Conservation (phyloP, 2,113 vertebrate species). For the Mastomys coucha region DNA sequence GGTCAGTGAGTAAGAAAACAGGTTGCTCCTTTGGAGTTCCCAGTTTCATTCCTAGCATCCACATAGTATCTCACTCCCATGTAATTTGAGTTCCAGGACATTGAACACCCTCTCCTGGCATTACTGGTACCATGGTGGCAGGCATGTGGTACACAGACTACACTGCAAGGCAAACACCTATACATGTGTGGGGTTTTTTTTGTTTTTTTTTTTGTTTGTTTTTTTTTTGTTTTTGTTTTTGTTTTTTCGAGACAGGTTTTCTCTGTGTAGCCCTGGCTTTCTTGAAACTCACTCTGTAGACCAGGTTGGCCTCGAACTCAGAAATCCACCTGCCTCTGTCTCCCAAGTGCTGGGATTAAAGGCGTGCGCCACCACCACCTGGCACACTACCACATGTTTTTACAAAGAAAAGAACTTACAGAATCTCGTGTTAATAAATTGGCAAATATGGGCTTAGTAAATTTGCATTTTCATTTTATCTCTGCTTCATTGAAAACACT, state of each 20-base stretch:
- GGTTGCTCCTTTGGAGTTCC: neutral
- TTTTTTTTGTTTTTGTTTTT: no score
- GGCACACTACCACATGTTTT: no score
- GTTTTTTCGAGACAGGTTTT: no score
- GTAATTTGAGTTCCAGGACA: neutral
- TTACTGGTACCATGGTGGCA: neutral
- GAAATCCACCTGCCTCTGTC: no score
- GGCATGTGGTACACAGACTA: neutral
- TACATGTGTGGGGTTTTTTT: no score
- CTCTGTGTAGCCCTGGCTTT: no score
- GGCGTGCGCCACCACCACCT: no score
- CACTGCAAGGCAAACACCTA: neutral
- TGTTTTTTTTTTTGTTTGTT: no score
- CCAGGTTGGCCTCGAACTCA: no score
- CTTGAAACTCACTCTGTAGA: no score
- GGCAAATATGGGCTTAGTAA: neutral
- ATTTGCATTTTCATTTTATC: neutral
- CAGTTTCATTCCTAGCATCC: neutral
- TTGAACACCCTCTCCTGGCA: neutral
- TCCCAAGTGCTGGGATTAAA: no score
- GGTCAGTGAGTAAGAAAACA: neutral
- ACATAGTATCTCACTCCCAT: neutral
- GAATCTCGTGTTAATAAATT: neutral
- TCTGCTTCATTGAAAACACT: neutral
- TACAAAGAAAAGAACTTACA: neutral